Base-by-base conservation (phyloP, 1,140 invertebrate genomes). In the Hylaeus anthracinus region DNA sequence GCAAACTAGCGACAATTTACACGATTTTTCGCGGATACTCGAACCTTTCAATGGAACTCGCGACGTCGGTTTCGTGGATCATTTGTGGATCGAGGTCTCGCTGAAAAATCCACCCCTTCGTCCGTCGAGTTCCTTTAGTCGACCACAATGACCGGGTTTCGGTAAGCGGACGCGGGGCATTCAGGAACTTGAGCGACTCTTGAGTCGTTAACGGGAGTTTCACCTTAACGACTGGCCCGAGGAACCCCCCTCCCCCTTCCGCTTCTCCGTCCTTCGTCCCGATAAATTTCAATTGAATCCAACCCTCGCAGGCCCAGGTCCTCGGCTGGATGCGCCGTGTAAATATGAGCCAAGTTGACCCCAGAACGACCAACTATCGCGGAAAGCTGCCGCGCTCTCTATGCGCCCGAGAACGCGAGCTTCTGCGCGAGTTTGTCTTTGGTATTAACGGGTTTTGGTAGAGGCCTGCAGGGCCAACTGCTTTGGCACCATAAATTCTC, bases 351-450 rank as follows among this genome's bases (percentile, higher is more conserved):
- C 73, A 73, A 75, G 80, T 86, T 86, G 76, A 86, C 72, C 80
- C 58, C 51, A 6, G 79, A 37, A 79, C 80, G 81, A 86, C 83
- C 80, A 86, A 84, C 80, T 73, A 55, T 10, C 14, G 72, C 61
- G 78, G 73, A 83, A 79, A 83, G 72, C 67, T 61, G 80, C 53
- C 79, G 73, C 82, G 73, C 69, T 72, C 55, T 78, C 66, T 56
- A 65, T 72, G 85, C 72, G 79, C 43, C 63, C 55, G 55, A 48
- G 65, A 70, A 77, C 63, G 74, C 63, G 39, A 51, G 83, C 58
- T 48, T 41, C 65, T 41, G 71, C 70, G 39, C 84, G 89, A 90
- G 90, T 92, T 91, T 91, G 90, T 91, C 91, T 92, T 91, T 91
- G 88, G 89, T 91, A 92, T 92, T 91, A 86, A 89, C 90, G 90